Base-by-base conservation (phyloP, 2,797 vertebrate genomes). In the Salmo trutta region DNA sequence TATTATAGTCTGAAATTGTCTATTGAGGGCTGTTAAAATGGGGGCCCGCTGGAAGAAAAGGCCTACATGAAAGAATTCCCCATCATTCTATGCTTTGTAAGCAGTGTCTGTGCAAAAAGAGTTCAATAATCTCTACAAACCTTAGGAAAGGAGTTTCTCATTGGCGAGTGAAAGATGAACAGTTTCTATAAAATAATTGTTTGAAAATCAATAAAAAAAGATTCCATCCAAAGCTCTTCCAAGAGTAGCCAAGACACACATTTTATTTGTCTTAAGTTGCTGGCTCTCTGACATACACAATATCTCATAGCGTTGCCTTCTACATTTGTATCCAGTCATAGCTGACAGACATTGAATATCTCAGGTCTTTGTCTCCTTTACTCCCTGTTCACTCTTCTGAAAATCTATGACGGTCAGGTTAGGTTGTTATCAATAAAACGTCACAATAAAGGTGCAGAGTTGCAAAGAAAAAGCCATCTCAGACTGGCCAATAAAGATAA, bases 61-160 rank as follows among this genome's bases (percentile, higher is more conserved):
- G 64, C 17, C 52, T 33, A 31, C 31, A 56, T 69, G 73, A 51
- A 79, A 76, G 19, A 53, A 72, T 75, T 29, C n/a, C 51, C 71
- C 70, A 65, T 56, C 21, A 54, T 72, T 31, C 52, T 16, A 17
- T 47, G 33, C 19, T 70, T n/a, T 59, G 67, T 68, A 51, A 68
- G 17, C 29, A 59, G 24, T 56, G 54, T 70, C 52, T 53, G 65
- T 24, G 41, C 51, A 71, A 59, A 24, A 77, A 72, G 33, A 64
- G 16, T 24, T 27, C 54, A 77, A 19, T 62, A 14, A 59, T 51
- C 51, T 76, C 51, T 69, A 52, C 66, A 5, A 33, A 27, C n/a
- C 19, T 21, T 10, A 70, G 19, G 65, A 66, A 56, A 70, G 67
- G n/a, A 36, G 36, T 76, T 70, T 41, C 47, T 21, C n/a, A 5